A percentile compares a stretch with the other conserved stretches of the same genome.
phyloP scores from a whole-genome alignment of 2,888 invertebrate species.

The Hypolimnas misippus region DNA sequence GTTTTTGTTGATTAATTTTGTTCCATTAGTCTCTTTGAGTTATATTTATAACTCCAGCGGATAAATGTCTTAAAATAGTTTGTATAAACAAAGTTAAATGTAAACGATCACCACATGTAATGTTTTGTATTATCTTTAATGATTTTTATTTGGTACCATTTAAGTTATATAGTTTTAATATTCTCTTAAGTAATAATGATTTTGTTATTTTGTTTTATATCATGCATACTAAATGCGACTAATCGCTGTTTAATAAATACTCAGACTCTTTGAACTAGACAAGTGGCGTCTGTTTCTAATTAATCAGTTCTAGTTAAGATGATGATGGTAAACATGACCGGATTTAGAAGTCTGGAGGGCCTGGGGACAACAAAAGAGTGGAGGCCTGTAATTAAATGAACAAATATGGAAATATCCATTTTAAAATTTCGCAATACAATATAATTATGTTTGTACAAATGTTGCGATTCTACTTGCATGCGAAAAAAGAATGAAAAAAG shows the following conservation, averaged over 20 bases:
- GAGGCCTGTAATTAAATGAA: too few relatives aligned
- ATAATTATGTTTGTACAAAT: too few relatives aligned
- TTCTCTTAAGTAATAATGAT: neutral
- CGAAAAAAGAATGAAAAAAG: too few relatives aligned
- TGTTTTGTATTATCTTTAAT: neutral
- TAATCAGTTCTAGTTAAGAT: neutral
- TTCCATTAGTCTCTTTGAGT: slow-evolving; percentile 4
- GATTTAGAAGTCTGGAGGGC: too few relatives aligned
- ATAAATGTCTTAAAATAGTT: slow-evolving; percentile 16
- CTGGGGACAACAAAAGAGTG: too few relatives aligned
- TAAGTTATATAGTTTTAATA: neutral
- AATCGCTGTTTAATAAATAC: slow-evolving; percentile 3
- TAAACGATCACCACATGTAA: slow-evolving; percentile 16
- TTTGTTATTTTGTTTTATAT: neutral
- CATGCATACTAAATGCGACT: neutral
- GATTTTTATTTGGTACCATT: slow-evolving; percentile 5
- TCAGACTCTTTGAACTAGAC: neutral
- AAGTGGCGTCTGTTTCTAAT: slow-evolving; percentile 1
- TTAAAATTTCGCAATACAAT: too few relatives aligned
- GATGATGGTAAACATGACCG: neutral
- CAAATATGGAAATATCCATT: too few relatives aligned
- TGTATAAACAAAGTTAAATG: slow-evolving; percentile 18
- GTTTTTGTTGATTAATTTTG: neutral
- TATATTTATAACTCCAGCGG: slow-evolving; percentile 20
- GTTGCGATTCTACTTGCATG: too few relatives aligned